Base-by-base conservation (phyloP, 37 sponge, comb jelly and placozoan species). In the Theonella swinhoei region DNA sequence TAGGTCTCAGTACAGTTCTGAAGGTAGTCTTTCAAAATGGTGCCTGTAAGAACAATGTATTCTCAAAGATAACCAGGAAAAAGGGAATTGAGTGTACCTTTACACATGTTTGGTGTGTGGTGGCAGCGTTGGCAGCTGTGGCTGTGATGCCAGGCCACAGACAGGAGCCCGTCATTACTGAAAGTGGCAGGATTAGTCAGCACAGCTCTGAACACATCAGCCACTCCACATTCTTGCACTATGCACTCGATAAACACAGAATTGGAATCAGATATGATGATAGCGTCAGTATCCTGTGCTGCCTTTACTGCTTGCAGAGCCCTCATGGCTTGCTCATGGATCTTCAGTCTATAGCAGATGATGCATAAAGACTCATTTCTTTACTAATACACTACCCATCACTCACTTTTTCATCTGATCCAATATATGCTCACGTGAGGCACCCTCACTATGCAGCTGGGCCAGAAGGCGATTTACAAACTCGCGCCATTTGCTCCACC, bases 261-360 rank as follows among this genome's bases (percentile, higher is more conserved):
- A 64, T 94, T 94, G 20, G 95, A 47, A 72, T 94, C 95, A 23
- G 95, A 94, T 28, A 91, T 37, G 2, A 94, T 78, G 26, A 94
- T 88, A 17, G 67, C 35, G 4, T 94, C 89, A 34, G 72, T 70
- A 3, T 54, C 7, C 0, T 37, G 23, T 23, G 29, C 38, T 29
- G 67, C 59, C 19, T 36, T 0, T 39, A 94, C 58, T 5, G 68
- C 65, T 8, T 54, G 14, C 2, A 84, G 31, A 34, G 89, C 70
- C 24, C 47, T 59, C 30, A 62, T 4, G 63, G 87, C 80, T 25
- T 66, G 64, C 5, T 62, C 40, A 40, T 69, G 54, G 1, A 88
- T 34, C 32, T 33, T 31, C 30, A 79, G 66, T 36, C 68, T 47
- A 14, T 14, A 47, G n/a, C n/a, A n/a, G n/a, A n/a, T n/a, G n/a